These are phyloP conservation scores for Drosophila trichaetosa DNA, from an alignment of 2,888 invertebrate species.

Conservation along the genomic window DNA sequence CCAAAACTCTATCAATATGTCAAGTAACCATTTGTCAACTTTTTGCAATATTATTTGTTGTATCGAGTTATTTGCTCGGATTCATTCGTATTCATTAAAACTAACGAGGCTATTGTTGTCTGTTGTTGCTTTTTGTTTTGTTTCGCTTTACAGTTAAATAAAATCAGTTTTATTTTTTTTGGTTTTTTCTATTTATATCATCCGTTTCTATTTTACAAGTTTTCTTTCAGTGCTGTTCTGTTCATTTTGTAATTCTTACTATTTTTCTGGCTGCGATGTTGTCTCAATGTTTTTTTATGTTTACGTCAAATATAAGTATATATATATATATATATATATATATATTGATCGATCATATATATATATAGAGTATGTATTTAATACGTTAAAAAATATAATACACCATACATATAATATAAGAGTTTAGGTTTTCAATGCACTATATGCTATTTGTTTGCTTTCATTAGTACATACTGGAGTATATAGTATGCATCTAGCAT, in stretches of 20 bases:
- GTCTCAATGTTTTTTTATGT: constrained; percentile 31
- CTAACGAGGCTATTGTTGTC: constrained; percentile 79
- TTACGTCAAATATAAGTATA: constrained; percentile 68
- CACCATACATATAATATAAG: constrained; percentile 79
- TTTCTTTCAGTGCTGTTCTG: constrained; percentile 40
- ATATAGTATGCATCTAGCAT: constrained; percentile 36
- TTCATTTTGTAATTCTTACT: constrained; percentile 42
- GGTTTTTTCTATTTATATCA: constrained; percentile 1
- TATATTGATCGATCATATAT: constrained; percentile 40
- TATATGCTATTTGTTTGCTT: constrained; percentile 56
- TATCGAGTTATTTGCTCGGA: constrained; percentile 51
- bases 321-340: constrained; percentile 44
- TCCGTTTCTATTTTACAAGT: constrained; percentile 53
- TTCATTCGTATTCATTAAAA: constrained; percentile 64
- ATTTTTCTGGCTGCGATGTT: constrained; percentile 54
- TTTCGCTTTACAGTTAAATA: constrained; percentile 49
- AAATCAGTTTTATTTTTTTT: constrained; percentile 43
- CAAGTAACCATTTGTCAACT: constrained; percentile 36
- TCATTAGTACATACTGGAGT: constrained; percentile 34
- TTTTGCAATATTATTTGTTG: constrained; percentile 69
- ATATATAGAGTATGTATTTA: constrained; percentile 74
- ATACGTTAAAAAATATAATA: constrained; percentile 80
- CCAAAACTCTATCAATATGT: constrained; percentile 5
- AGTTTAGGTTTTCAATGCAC: constrained; percentile 65
- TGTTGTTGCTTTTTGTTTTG: constrained; percentile 24